Conservation (phyloP, 2,888 invertebrate species). For the Phanerotoma sp. region DNA sequence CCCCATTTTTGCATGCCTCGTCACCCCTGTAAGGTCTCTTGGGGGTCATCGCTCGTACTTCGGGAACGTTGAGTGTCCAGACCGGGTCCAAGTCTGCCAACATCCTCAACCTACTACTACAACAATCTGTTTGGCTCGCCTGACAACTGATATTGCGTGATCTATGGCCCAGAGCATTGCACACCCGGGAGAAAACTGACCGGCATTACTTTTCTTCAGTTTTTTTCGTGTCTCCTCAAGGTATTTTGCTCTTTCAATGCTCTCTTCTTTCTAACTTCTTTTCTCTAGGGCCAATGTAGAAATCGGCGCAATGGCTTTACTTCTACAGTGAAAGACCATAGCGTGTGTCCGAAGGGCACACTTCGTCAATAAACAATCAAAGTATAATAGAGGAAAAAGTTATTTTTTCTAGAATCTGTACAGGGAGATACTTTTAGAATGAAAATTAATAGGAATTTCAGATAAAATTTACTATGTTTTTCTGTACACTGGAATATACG, state of each 20-base stretch:
- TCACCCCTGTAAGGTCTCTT: slow-evolving; percentile 39
- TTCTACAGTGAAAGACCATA: slow-evolving; percentile 50
- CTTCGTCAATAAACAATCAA: slow-evolving; percentile 58
- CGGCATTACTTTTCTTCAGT: slow-evolving; percentile 26
- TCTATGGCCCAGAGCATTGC: slow-evolving; percentile 56
- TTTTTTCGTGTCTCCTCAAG: slow-evolving; percentile 13
- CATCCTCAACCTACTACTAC: slow-evolving; percentile 34
- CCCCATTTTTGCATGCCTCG: slow-evolving; percentile 48
- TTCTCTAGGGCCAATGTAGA: slow-evolving; percentile 12
- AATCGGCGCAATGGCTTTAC: slow-evolving; percentile 27
- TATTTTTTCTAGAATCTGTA: slow-evolving; percentile 14
- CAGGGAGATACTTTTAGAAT: too few relatives aligned
- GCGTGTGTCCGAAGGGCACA: slow-evolving; percentile 46
- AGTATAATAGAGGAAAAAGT: slow-evolving; percentile 50
- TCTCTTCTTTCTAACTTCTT: slow-evolving; percentile 23
- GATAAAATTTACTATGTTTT: too few relatives aligned
- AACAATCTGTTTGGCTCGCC: slow-evolving; percentile 39
- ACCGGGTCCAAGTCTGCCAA: slow-evolving; percentile 30
- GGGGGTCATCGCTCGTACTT: slow-evolving; percentile 58
- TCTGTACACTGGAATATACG: too few relatives aligned
- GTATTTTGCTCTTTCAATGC: background rate
- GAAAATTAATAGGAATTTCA: background rate
- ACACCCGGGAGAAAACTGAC: slow-evolving; percentile 56
- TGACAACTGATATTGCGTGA: slow-evolving; percentile 57
- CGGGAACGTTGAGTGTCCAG: slow-evolving; percentile 50